Conservation (phyloP, 2,888 invertebrate genomes). For the Bombyx huttoni region DNA sequence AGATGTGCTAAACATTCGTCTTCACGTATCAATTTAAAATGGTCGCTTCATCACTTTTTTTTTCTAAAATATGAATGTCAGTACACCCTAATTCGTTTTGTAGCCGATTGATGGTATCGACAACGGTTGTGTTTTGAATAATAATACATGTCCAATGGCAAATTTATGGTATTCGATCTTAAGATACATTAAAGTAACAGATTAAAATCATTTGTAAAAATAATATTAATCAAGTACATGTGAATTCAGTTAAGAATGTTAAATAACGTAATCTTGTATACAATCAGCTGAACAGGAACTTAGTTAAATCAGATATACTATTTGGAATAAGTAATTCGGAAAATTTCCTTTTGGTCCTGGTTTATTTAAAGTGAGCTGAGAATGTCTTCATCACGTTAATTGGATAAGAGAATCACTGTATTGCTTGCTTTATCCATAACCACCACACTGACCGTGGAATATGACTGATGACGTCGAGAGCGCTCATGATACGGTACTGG, state of each 20-base stretch:
- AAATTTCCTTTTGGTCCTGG: no score
- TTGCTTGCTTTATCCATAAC: not conserved
- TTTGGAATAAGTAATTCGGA: not conserved
- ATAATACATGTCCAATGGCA: constrained; percentile 9
- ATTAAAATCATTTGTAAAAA: not conserved
- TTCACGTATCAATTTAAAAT: constrained; percentile 14
- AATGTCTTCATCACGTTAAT: not conserved
- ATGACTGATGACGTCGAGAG: constrained; percentile 5
- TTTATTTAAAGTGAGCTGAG: no score
- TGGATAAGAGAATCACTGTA: not conserved
- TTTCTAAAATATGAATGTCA: constrained; percentile 5
- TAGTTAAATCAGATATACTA: not conserved
- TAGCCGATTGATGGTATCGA: constrained; percentile 11
- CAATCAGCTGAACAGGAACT: not conserved
- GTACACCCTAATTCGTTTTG: constrained; percentile 7
- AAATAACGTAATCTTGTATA: not conserved
- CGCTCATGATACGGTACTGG: constrained; percentile 31
- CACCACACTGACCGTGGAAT: no score
- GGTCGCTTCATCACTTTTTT: constrained; percentile 7
- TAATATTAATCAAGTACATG: not conserved
- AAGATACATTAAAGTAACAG: not conserved
- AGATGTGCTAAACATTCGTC: constrained; percentile 38
- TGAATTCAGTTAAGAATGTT: not conserved
- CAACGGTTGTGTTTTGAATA: constrained; percentile 17
- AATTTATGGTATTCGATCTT: not conserved